phyloP scores from a whole-genome alignment of 2,797 vertebrate genomes.

The Pseudochaenichthys georgianus region DNA sequence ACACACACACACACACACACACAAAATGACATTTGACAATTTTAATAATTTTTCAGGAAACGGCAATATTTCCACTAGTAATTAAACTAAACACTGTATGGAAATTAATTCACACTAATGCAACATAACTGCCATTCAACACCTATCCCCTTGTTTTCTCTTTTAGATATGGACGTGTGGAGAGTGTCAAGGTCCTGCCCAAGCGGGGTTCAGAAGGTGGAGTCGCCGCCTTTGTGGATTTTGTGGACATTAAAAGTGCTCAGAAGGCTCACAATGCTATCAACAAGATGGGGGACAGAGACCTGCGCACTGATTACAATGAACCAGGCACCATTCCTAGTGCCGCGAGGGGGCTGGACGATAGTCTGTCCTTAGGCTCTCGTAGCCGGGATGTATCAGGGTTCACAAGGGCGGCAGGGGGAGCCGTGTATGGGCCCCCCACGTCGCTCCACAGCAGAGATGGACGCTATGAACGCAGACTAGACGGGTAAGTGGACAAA shows the following conservation, averaged over 20 bases:
- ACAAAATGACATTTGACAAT: background rate
- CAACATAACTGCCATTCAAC: background rate
- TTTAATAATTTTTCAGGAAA: background rate
- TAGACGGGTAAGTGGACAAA: conserved; percentile 99
- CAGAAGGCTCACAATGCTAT: conserved; percentile 99
- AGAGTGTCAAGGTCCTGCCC: conserved; percentile 99
- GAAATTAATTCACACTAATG: background rate
- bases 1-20: too few species aligned
- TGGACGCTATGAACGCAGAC: conserved; percentile 99
- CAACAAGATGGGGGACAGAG: conserved; percentile 99
- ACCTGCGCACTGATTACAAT: conserved; percentile 99
- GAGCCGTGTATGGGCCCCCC: conserved; percentile 93
- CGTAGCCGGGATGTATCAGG: conserved; percentile 99
- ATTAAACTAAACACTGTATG: background rate
- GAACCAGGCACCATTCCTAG: conserved; percentile 99
- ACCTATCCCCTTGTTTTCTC: conserved; percentile 25
- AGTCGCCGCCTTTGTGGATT: conserved; percentile 99
- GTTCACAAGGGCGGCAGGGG: conserved; percentile 98
- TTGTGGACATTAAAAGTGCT: conserved; percentile 99
- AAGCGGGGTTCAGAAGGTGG: conserved; percentile 99
- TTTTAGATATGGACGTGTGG: conserved; percentile 98
- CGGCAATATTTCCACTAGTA: background rate
- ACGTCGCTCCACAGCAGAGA: conserved; percentile 99
- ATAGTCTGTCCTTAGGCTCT: conserved; percentile 94
- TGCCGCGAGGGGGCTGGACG: conserved; percentile 97